Conservation (phyloP, 1,140 invertebrate species). For the Procambarus virginalis region DNA sequence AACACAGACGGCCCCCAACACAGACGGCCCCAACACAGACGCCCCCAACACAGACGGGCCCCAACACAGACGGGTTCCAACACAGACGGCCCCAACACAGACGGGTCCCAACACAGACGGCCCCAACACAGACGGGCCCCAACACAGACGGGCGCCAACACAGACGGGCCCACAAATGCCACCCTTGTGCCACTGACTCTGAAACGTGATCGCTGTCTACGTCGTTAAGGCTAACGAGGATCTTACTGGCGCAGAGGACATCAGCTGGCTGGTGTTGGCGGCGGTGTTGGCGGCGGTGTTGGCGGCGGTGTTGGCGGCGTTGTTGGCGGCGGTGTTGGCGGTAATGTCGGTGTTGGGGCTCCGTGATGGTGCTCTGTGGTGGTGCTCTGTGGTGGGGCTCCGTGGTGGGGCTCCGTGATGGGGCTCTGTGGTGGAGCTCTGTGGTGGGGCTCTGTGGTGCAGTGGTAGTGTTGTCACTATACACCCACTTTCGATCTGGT, state of each 20-base stretch:
- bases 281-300: background rate
- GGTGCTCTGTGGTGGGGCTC: background rate
- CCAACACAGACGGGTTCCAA: background rate
- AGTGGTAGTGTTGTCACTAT: too few species aligned
- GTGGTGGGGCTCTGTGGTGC: too few species aligned
- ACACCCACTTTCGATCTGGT: too few species aligned
- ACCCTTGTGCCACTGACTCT: background rate
- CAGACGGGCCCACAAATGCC: background rate
- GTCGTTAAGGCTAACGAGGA: constrained; percentile 10
- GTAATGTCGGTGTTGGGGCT: background rate
- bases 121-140: background rate
- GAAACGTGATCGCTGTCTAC: background rate
- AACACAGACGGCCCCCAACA: too few species aligned
- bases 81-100: background rate
- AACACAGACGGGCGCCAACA: background rate
- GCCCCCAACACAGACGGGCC: background rate
- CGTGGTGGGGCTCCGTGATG: too few species aligned
- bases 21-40: background rate
- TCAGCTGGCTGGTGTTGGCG: background rate
- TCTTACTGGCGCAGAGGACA: background rate
- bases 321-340: background rate
- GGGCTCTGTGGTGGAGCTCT: too few species aligned
- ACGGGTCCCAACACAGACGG: background rate
- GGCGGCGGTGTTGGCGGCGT: background rate
- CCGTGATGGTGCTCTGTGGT: background rate